Evolutionary conservation across 2,797 vertebrate species (phyloP).

Genomic region (Chrysolophus pictus): DNA sequence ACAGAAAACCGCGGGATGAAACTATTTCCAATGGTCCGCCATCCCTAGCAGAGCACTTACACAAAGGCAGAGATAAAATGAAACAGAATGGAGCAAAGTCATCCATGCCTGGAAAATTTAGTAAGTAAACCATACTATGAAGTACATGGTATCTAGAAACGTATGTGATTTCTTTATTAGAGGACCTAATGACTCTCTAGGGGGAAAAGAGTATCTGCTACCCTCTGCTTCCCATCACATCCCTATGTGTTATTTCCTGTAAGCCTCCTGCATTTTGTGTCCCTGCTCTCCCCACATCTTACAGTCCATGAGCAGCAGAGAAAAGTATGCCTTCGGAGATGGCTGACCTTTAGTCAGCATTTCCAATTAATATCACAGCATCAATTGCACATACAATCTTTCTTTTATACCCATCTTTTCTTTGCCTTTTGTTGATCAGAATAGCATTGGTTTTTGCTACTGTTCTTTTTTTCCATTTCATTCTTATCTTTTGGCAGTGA

Average conservation of each 20-base stretch:
- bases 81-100: neutral
- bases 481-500: conserved; percentile 10
- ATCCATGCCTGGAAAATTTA: neutral
- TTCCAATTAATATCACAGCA: conserved; percentile 24
- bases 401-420: neutral
- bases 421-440: neutral
- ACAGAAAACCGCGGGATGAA: neutral
- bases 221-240: neutral
- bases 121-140: neutral
- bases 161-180: neutral
- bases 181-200: neutral
- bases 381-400: neutral
- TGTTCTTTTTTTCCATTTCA: neutral
- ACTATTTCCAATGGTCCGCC: neutral
- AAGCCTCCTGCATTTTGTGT: neutral
- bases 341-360: conserved; percentile 17
- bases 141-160: neutral
- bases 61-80: neutral
- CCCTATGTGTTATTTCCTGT: neutral
- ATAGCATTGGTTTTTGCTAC: neutral
- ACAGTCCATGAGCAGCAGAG: neutral
- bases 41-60: neutral
- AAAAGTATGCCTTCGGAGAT: neutral
- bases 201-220: neutral
- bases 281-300: neutral